Evolutionary conservation across 2,113 vertebrate species (phyloP).

Genomic region (Brachionichthys hirsutus): DNA sequence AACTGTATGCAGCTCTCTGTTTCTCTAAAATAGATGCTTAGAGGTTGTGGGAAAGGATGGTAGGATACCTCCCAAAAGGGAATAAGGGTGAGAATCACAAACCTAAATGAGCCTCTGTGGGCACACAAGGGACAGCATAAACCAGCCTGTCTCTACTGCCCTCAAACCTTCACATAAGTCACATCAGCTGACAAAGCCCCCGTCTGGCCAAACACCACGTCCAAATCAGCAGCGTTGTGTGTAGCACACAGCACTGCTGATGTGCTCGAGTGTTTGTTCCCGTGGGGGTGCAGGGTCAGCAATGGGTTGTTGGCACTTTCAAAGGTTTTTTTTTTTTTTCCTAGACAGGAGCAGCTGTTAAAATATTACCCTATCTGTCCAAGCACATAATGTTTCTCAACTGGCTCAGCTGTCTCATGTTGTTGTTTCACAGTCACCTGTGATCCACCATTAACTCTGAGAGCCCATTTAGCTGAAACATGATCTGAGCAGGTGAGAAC

Average conservation of each 20-base stretch:
- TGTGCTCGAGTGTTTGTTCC: background rate
- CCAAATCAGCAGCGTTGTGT: conserved; percentile 14
- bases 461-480: background rate
- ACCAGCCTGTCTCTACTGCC: conserved; percentile 56
- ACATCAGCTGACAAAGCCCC: conserved; percentile 10
- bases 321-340: conserved; percentile 44
- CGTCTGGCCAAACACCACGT: background rate
- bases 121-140: conserved; percentile 22
- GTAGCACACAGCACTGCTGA: background rate
- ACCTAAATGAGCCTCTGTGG: conserved; percentile 52
- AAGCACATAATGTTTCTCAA: conserved; percentile 48
- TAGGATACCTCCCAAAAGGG: conserved; percentile 58
- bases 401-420: conserved; percentile 54
- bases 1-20: conserved; percentile 28
- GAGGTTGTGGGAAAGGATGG: conserved; percentile 69
- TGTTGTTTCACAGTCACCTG: conserved; percentile 28
- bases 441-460: conserved; percentile 25
- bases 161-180: conserved; percentile 36
- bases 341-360: conserved; percentile 69
- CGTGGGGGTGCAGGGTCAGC: background rate
- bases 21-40: conserved; percentile 36
- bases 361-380: conserved; percentile 71
- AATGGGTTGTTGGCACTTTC: conserved; percentile 54
- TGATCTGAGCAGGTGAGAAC: too few species aligned
- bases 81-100: conserved; percentile 56